A percentile compares a stretch with the other conserved stretches of the same genome.
phyloP scores from a whole-genome alignment of 2,113 vertebrate species.

The Archilochus colubris region DNA sequence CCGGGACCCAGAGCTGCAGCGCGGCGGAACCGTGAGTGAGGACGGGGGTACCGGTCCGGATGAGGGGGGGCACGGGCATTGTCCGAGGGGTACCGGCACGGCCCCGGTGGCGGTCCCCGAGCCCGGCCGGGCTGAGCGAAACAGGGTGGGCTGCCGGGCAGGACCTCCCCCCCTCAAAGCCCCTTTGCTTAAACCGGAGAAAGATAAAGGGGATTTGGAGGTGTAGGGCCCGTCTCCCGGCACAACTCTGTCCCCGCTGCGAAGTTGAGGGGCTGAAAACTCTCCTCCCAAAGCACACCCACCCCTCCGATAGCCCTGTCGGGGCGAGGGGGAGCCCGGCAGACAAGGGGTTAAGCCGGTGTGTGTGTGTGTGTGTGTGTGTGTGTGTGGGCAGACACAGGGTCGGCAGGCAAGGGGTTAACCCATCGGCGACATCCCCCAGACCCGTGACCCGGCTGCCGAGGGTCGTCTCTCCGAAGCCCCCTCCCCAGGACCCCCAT shows the following conservation, averaged over 20 bases:
- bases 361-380: too few species aligned
- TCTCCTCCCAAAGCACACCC: not conserved
- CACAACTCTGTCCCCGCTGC: not conserved
- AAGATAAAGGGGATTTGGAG: not conserved
- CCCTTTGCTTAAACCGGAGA: not conserved
- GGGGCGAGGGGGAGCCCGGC: not conserved
- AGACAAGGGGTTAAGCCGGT: not conserved
- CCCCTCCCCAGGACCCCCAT: not conserved
- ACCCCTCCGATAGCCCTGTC: not conserved
- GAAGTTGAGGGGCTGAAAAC: not conserved
- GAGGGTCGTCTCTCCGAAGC: not conserved
- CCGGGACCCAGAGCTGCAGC: not conserved
- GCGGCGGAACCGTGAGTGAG: slow-evolving; percentile 35
- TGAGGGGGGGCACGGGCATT: not conserved
- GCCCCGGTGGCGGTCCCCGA: not conserved
- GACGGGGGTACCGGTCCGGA: not conserved
- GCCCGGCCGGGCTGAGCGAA: not conserved
- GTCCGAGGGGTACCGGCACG: not conserved
- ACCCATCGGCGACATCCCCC: not conserved
- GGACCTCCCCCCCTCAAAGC: accelerated
- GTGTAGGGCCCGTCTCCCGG: not conserved
- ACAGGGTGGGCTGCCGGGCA: not conserved
- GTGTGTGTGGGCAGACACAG: too few species aligned
- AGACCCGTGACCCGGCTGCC: not conserved
- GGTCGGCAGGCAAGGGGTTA: not conserved